These are phyloP conservation scores for Hyposoter dolosus DNA, from an alignment of 2,888 invertebrate species.

Conservation along the genomic window DNA sequence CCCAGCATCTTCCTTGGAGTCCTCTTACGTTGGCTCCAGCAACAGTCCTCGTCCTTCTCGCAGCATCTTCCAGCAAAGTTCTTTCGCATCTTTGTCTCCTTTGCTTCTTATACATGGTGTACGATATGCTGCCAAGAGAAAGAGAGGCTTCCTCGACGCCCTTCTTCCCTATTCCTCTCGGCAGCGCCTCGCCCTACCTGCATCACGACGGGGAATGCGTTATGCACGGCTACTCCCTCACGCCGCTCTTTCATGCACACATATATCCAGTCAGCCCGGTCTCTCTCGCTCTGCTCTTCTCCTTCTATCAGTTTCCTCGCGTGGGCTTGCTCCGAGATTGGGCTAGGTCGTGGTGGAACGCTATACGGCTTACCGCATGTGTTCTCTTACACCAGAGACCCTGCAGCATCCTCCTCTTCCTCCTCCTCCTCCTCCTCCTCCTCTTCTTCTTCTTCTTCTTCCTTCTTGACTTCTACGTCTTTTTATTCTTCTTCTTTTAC, in stretches of 20 bases:
- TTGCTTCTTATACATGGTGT: conserved; percentile 1
- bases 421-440: conserved; percentile 27
- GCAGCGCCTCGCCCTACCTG: conserved; percentile 68
- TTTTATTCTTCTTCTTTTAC: conserved; percentile 31
- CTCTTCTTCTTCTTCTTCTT: conserved; percentile 32
- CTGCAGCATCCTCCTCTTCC: conserved; percentile 54
- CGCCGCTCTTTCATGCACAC: conserved; percentile 51
- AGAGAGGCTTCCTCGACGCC: conserved; percentile 51
- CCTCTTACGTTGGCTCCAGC: conserved; percentile 40
- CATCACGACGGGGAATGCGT: conserved; percentile 74
- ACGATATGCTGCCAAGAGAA: conserved; percentile 35
- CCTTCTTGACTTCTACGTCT: not conserved
- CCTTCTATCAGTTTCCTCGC: conserved; percentile 61
- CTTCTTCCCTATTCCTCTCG: conserved; percentile 62
- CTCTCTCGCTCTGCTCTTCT: not conserved
- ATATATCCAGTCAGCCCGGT: not conserved
- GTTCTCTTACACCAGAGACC: conserved; percentile 58
- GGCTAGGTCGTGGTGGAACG: conserved; percentile 78
- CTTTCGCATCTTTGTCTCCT: conserved; percentile 30
- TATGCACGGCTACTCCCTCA: conserved; percentile 77
- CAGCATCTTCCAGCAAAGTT: conserved; percentile 26
- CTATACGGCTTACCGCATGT: conserved; percentile 58
- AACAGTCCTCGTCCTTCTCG: conserved; percentile 30
- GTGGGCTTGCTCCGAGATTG: conserved; percentile 78
- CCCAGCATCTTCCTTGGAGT: conserved; percentile 66